phyloP scores from a whole-genome alignment of 2,888 invertebrate species.

The Apodemia hepburni region DNA sequence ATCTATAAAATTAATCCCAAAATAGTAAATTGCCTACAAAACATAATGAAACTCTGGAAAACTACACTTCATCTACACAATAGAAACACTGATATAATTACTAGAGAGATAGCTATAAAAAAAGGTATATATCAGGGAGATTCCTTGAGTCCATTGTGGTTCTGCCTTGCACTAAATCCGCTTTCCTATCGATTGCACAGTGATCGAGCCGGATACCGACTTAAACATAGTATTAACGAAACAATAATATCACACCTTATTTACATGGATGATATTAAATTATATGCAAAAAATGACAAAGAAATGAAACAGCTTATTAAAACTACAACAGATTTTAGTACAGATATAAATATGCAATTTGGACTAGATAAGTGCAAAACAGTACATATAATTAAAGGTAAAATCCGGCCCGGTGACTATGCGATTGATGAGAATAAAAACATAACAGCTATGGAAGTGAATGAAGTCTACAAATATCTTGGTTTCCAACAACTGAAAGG shows the following conservation, averaged over 20 bases:
- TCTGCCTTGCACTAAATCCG: conserved; percentile 26
- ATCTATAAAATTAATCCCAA: conserved; percentile 20
- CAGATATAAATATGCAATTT: conserved; percentile 24
- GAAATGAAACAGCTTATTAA: conserved; percentile 22
- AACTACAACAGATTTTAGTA: conserved; percentile 19
- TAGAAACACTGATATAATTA: neutral
- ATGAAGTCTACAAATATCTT: too few relatives aligned
- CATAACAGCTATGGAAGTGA: too few relatives aligned
- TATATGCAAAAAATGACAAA: conserved; percentile 15
- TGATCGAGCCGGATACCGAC: neutral
- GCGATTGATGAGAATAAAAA: too few relatives aligned
- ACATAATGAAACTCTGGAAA: conserved; percentile 5
- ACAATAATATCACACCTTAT: conserved; percentile 15
- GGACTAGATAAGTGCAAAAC: neutral
- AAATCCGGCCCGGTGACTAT: too few relatives aligned
- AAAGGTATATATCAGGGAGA: conserved; percentile 20
- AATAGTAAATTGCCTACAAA: conserved; percentile 3
- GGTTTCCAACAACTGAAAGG: too few relatives aligned
- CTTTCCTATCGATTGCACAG: conserved; percentile 4
- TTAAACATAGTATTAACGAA: conserved; percentile 11
- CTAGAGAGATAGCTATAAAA: conserved; percentile 11
- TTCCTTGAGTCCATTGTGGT: conserved; percentile 26
- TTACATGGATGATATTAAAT: too few relatives aligned
- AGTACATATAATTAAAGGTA: too few relatives aligned
- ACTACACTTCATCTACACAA: neutral